A percentile compares a stretch with the other conserved stretches of the same genome.
Conservation (phyloP, 2,888 invertebrate genomes). For the Parthenolecanium corni region DNA sequence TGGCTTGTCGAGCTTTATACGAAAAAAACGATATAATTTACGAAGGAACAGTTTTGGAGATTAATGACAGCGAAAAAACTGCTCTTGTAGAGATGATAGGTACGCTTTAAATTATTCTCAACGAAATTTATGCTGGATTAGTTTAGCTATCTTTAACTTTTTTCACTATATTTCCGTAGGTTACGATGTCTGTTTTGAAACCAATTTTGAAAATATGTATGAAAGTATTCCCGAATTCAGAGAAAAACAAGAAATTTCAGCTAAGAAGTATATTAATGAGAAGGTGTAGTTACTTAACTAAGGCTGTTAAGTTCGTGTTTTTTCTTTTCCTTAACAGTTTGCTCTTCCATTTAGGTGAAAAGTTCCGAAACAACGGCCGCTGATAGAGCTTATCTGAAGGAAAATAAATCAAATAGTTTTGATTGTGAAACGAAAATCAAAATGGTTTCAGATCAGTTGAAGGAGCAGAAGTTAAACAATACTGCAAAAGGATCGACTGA, state of each 20-base stretch:
- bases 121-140: neutral
- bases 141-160: neutral
- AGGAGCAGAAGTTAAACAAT: too few relatives aligned
- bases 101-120: neutral
- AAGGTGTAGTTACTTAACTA: too few relatives aligned
- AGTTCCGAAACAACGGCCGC: too few relatives aligned
- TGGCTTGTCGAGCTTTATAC: conserved; percentile 9
- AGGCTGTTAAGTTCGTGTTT: too few relatives aligned
- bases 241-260: conserved; percentile 1
- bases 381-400: too few relatives aligned
- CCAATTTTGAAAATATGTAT: conserved; percentile 6
- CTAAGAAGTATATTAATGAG: neutral
- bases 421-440: too few relatives aligned
- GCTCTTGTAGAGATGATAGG: conserved; percentile 6
- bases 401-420: too few relatives aligned
- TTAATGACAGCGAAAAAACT: neutral
- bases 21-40: conserved; percentile 1
- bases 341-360: too few relatives aligned
- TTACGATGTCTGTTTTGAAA: conserved; percentile 1
- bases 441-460: too few relatives aligned
- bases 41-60: conserved; percentile 3
- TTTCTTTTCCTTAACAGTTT: too few relatives aligned
- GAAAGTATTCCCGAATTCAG: neutral
- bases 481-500: too few relatives aligned
- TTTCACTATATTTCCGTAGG: neutral